Percentiles rank a stretch among this genome's conserved stretches.
phyloP scores from a whole-genome alignment of 2,113 vertebrate species.

The Colaptes auratus region DNA sequence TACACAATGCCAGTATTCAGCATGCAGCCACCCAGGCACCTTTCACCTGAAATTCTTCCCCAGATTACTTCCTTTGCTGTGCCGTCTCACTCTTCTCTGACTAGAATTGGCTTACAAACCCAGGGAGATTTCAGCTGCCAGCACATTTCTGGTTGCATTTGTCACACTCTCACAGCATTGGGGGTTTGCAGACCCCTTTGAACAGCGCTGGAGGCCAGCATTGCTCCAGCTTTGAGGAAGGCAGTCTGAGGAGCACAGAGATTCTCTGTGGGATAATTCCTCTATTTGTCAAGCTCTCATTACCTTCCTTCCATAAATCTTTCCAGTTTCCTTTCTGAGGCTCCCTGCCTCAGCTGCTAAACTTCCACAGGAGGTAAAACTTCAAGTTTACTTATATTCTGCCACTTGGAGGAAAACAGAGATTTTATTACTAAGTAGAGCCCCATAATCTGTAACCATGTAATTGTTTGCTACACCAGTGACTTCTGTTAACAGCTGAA shows the following conservation, averaged over 20 bases:
- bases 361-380: neutral
- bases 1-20: fast-evolving
- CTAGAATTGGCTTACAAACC: neutral
- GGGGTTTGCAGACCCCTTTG: neutral
- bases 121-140: neutral
- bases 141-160: neutral
- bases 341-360: neutral
- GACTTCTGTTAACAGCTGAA: conserved; percentile 6
- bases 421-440: conserved; percentile 26
- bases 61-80: neutral
- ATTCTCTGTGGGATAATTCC: neutral
- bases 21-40: fast-evolving
- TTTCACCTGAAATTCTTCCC: neutral
- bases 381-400: neutral
- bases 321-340: conserved; percentile 10
- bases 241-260: neutral
- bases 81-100: neutral
- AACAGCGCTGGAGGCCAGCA: neutral
- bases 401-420: neutral
- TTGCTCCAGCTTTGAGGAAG: neutral
- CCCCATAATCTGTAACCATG: neutral
- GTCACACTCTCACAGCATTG: neutral
- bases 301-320: conserved; percentile 54
- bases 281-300: neutral
- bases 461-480: neutral